Base-by-base conservation (phyloP, 1,140 invertebrate species). In the Achatina immaculata region DNA sequence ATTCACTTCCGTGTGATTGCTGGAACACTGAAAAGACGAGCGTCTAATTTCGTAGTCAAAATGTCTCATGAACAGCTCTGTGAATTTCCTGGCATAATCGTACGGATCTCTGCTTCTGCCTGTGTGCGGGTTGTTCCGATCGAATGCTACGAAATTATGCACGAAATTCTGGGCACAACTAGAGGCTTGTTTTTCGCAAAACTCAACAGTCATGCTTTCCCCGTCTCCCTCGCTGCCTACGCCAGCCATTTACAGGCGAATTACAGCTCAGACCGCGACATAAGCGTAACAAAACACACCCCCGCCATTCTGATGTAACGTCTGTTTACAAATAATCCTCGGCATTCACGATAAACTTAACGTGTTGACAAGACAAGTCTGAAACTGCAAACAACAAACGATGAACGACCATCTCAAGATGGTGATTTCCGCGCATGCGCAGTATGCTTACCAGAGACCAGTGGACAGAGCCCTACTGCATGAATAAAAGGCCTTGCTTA, bases 181-280 rank as follows among this genome's bases (percentile, higher is more conserved):
- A 88, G 94, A 94, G 62, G 96, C 96, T 91, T 97, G 95, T 90
- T 95, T 94, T 88, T 97, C 96, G 92, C 96, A 97, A 90, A 97
- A 96, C 88, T 97, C 95, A 43, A 86, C 83, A 88, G 90, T 92
- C 24, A 79, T 81, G 66, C 43, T 80, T 51, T 85, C 82, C 21
- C 80, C 84, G 58, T 78, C 79, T 78, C 81, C 68, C 51, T 86
- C 88, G 36, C 85, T 86, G 78, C 85, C 86, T 19, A 85, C 83
- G 62, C 84, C 81, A 40, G 87, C 85, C 87, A 88, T 88, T 76
- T 72, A 74, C 62, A 72, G 45, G 34, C 34, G 34, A 38, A 69
- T 28, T 31, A 72, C 14, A 42, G 38, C 9, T 82, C 48, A 78
- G 68, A 78, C 73, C 55, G 36, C 45, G 36, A 55, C 51, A 40